A percentile compares a stretch with the other conserved stretches of the same genome.
phyloP scores from a whole-genome alignment of 2,888 invertebrate genomes.

The Tetragnatha montana region DNA sequence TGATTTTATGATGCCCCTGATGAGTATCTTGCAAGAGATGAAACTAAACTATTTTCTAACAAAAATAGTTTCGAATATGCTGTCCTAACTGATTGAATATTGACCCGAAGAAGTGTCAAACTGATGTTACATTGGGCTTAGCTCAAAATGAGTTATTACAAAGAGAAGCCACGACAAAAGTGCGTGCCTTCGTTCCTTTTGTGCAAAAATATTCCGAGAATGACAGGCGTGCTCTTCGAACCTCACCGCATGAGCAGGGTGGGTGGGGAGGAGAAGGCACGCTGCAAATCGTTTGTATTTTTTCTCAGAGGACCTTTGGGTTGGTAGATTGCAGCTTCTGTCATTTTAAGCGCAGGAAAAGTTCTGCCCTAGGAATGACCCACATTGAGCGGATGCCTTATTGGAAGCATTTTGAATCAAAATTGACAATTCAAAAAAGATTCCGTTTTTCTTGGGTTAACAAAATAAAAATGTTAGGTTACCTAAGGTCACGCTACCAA shows the following conservation, averaged over 20 bases:
- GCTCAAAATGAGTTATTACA: too few species aligned
- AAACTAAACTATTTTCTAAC: too few species aligned
- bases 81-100: too few species aligned
- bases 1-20: too few species aligned
- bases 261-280: not conserved
- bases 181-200: not conserved
- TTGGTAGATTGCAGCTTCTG: not conserved
- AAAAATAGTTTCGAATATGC: too few species aligned
- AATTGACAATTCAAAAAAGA: not conserved
- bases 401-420: not conserved
- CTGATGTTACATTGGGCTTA: too few species aligned
- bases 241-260: constrained; percentile 21
- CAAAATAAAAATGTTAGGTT: not conserved
- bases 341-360: not conserved
- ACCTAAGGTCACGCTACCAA: not conserved
- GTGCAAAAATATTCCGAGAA: constrained; percentile 2
- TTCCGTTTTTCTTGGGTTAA: too few species aligned
- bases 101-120: too few species aligned
- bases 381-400: not conserved
- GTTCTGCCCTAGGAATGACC: not conserved
- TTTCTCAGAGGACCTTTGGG: not conserved
- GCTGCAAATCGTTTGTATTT: not conserved
- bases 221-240: constrained; percentile 13
- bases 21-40: too few species aligned
- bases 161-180: too few species aligned